Conservation (phyloP, 2,797 vertebrate genomes). For the Apodemus agrarius region DNA sequence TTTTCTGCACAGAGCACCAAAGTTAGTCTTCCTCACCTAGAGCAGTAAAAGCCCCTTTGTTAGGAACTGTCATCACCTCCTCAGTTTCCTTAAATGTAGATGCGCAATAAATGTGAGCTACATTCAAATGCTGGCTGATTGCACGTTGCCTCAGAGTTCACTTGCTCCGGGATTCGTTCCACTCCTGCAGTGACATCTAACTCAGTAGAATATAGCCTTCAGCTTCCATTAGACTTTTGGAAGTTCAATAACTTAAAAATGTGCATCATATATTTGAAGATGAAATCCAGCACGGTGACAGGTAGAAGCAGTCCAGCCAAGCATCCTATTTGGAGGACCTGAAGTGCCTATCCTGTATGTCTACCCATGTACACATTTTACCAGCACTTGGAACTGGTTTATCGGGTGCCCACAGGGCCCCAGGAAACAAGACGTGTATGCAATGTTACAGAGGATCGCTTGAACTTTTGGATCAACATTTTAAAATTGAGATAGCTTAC, state of each 20-base stretch:
- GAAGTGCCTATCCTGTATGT: background rate
- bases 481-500: conserved; percentile 11
- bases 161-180: background rate
- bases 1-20: conserved; percentile 36
- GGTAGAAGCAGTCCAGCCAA: background rate
- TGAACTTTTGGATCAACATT: background rate
- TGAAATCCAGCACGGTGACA: background rate
- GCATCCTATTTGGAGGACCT: background rate
- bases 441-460: background rate
- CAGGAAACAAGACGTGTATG: background rate
- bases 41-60: background rate
- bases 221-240: conserved; percentile 14
- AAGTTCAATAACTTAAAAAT: conserved; percentile 27
- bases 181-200: background rate
- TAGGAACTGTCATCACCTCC: background rate
- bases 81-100: background rate
- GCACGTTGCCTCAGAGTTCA: conserved; percentile 24
- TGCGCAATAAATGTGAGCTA: background rate
- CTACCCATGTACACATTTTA: background rate
- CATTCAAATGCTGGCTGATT: background rate
- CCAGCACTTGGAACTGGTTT: background rate
- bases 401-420: background rate
- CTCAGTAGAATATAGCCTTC: background rate
- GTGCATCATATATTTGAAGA: background rate
- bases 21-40: background rate